These are phyloP conservation scores for Gulo gulo DNA, from an alignment of 2,113 vertebrate genomes.

Conservation along the genomic window DNA sequence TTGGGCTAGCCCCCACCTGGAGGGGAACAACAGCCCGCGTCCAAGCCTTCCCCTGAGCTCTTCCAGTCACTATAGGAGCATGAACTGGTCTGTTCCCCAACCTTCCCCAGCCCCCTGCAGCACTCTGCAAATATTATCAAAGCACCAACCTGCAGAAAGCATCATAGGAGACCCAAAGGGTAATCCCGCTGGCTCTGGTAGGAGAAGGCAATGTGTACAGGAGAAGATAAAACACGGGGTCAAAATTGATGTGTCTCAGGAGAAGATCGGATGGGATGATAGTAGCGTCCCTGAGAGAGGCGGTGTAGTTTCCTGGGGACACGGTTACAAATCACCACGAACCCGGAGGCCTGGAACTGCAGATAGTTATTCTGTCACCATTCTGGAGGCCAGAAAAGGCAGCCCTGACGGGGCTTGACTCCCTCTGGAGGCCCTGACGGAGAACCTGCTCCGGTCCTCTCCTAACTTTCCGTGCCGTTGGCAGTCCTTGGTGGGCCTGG, in stretches of 20 bases:
- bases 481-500: rapidly evolving
- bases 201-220: not conserved
- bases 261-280: not conserved
- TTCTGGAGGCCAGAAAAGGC: not conserved
- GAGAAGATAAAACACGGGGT: not conserved
- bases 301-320: rapidly evolving
- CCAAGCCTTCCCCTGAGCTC: not conserved
- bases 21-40: not conserved
- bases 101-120: rapidly evolving
- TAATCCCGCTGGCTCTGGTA: not conserved
- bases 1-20: not conserved
- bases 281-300: not conserved
- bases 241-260: not conserved
- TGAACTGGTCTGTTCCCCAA: not conserved
- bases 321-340: not conserved
- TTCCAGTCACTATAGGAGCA: not conserved
- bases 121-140: rapidly evolving
- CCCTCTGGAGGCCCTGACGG: not conserved
- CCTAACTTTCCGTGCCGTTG: rapidly evolving
- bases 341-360: not conserved
- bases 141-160: rapidly evolving
- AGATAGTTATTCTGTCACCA: rapidly evolving
- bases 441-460: not conserved
- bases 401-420: rapidly evolving
- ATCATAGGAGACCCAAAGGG: rapidly evolving